Conservation (phyloP, 2,888 invertebrate species). For the Stratiomys singularior region DNA sequence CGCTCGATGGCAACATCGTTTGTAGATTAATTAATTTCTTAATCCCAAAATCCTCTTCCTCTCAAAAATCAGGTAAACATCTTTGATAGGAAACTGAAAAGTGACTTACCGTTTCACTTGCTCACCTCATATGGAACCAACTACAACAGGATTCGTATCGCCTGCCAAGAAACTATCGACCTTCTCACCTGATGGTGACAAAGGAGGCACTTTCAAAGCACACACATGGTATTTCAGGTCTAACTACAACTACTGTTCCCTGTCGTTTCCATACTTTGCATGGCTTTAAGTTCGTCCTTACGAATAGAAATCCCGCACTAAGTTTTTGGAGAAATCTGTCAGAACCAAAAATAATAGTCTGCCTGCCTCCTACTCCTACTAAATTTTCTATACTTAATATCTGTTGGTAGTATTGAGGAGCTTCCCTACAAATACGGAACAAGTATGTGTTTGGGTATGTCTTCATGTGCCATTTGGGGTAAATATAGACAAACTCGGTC, state of each 20-base stretch:
- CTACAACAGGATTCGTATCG: background rate
- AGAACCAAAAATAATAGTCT: conserved; percentile 4
- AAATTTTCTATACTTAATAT: background rate
- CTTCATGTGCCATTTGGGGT: background rate
- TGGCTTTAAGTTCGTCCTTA: background rate
- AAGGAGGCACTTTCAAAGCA: background rate
- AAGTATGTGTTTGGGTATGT: background rate
- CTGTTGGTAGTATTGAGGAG: background rate
- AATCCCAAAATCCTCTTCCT: background rate
- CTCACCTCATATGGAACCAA: background rate
- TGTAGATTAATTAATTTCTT: too few relatives aligned
- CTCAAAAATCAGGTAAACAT: background rate
- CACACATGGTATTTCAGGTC: background rate
- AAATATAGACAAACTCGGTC: background rate
- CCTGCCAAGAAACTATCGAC: conserved; percentile 7
- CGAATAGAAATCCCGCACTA: background rate
- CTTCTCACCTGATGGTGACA: conserved; percentile 15
- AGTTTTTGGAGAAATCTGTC: background rate
- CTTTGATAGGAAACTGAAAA: conserved; percentile 1
- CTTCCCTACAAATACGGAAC: background rate
- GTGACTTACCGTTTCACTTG: background rate
- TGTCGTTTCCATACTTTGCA: background rate
- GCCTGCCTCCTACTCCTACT: background rate
- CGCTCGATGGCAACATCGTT: background rate
- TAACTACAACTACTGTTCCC: background rate